Conservation (phyloP, 2,113 vertebrate genomes). For the Esox niger region DNA sequence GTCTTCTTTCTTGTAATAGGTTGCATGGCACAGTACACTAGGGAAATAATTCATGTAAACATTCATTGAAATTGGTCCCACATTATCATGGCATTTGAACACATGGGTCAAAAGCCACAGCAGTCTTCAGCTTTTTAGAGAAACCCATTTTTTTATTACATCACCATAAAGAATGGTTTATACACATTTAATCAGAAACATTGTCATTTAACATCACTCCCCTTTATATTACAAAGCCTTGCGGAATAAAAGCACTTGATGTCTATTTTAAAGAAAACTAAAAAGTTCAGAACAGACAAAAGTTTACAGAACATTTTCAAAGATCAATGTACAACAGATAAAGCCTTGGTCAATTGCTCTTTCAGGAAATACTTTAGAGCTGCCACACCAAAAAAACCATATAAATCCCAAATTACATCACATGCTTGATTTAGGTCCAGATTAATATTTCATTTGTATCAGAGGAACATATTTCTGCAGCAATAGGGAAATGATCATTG, state of each 20-base stretch:
- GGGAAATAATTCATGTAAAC: conserved; percentile 37
- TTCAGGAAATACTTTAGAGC: conserved; percentile 30
- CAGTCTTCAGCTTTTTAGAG: conserved; percentile 25
- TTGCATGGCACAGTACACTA: conserved; percentile 27
- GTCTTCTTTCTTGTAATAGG: conserved; percentile 17
- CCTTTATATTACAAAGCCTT: conserved; percentile 34
- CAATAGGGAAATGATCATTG: too few species aligned
- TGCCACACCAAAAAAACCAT: conserved; percentile 21
- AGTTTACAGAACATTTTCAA: conserved; percentile 49
- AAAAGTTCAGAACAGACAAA: conserved; percentile 32
- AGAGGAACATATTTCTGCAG: too few species aligned
- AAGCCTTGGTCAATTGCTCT: conserved; percentile 36
- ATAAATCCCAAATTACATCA: conserved; percentile 32
- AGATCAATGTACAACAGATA: conserved; percentile 50
- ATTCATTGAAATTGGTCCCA: conserved; percentile 47
- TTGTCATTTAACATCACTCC: conserved; percentile 9
- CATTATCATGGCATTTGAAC: conserved; percentile 32
- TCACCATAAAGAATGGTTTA: conserved; percentile 23
- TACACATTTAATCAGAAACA: conserved; percentile 26
- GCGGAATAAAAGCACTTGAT: conserved; percentile 33
- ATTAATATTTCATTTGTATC: too few species aligned
- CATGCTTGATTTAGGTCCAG: conserved; percentile 41
- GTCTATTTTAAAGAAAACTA: conserved; percentile 18
- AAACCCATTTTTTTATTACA: conserved; percentile 23
- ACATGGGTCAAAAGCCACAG: conserved; percentile 25